Conservation (phyloP, 2,113 vertebrate species). For the Eupsittula cactorum region DNA sequence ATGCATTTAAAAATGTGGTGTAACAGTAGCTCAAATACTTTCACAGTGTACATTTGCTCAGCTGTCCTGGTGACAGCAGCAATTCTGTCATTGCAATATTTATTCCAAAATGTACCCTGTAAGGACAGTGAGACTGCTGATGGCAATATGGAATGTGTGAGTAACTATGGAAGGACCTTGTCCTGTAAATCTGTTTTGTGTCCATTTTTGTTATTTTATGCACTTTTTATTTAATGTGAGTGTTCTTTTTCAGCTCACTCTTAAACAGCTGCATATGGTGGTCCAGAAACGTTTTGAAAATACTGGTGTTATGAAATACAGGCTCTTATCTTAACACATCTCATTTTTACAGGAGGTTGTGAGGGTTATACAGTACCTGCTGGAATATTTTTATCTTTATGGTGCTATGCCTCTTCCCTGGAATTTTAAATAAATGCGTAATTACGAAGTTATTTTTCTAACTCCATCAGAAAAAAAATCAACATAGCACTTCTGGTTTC, state of each 20-base stretch:
- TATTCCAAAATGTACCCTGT: neutral
- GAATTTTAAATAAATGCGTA: neutral
- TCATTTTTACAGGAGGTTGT: neutral
- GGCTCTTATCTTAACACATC: neutral
- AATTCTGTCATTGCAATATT: neutral
- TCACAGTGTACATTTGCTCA: neutral
- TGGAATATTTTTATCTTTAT: neutral
- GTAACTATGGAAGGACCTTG: neutral
- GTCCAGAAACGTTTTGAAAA: neutral
- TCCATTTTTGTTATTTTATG: neutral
- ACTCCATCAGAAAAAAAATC: neutral
- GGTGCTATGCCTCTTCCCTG: neutral
- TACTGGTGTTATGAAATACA: neutral
- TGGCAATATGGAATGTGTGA: neutral
- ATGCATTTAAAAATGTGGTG: neutral
- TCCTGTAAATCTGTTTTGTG: neutral
- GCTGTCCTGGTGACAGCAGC: neutral
- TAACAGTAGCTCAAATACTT: neutral
- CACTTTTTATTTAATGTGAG: fast-evolving
- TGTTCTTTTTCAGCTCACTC: neutral
- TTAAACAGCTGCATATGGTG: neutral
- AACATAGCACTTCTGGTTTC: neutral
- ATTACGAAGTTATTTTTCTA: neutral
- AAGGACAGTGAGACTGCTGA: neutral
- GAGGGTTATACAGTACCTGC: neutral